Evolutionary conservation across 92 coral and sea anemone genomes (phyloP).

Genomic region (Palythoa grandis): DNA sequence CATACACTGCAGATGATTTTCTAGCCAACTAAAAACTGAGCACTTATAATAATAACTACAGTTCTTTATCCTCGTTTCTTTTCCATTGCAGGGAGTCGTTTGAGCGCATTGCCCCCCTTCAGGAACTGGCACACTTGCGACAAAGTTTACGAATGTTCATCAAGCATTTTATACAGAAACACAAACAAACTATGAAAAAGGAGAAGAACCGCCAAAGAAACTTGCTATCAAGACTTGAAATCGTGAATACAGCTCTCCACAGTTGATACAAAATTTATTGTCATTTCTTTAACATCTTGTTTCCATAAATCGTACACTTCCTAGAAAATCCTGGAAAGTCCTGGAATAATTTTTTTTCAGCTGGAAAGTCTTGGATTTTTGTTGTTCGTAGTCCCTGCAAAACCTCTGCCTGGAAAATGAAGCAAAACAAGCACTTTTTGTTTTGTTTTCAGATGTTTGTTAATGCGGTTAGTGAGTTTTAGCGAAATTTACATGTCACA

Average conservation of each 20-base stretch:
- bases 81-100: conserved; percentile 29
- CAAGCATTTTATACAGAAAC: conserved; percentile 35
- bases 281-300: not conserved
- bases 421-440: too few relatives aligned
- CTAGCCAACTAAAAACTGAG: not conserved
- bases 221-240: conserved; percentile 27
- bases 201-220: conserved; percentile 14
- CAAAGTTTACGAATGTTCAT: conserved; percentile 40
- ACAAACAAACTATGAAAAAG: conserved; percentile 32
- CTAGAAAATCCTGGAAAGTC: too few relatives aligned
- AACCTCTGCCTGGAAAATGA: too few relatives aligned
- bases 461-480: too few relatives aligned
- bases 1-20: too few relatives aligned
- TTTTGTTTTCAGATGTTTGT: too few relatives aligned
- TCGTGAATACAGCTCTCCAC: conserved; percentile 23
- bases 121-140: conserved; percentile 36
- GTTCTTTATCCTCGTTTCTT: not conserved
- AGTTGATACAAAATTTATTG: not conserved
- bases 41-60: not conserved
- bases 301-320: too few relatives aligned
- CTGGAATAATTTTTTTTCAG: too few relatives aligned
- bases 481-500: too few relatives aligned
- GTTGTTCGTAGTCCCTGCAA: too few relatives aligned
- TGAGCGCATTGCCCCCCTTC: conserved; percentile 34
- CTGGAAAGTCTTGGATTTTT: too few relatives aligned